Evolutionary conservation across 2,797 vertebrate genomes (phyloP).

Genomic region (Dromococcyx pavoninus): DNA sequence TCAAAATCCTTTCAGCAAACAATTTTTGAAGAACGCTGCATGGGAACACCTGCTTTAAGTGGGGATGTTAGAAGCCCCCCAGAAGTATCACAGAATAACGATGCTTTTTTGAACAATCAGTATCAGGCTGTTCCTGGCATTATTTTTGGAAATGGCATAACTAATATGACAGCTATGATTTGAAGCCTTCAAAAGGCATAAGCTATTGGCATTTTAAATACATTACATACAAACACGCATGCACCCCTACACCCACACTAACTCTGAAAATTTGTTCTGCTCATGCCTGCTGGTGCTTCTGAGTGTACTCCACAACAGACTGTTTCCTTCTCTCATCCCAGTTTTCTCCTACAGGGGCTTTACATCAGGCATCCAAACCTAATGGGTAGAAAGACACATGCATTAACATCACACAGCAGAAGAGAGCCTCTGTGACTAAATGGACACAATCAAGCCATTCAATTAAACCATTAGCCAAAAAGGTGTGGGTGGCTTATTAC

Average conservation of each 20-base stretch:
- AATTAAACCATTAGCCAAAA: slow-evolving; percentile 45
- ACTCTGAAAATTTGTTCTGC: slow-evolving; percentile 40
- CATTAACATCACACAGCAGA: background rate
- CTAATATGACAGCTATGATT: slow-evolving; percentile 60
- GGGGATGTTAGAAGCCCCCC: background rate
- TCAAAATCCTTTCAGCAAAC: background rate
- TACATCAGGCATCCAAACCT: slow-evolving; percentile 1
- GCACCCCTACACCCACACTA: slow-evolving; percentile 54
- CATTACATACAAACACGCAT: slow-evolving; percentile 45
- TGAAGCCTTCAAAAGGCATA: slow-evolving; percentile 63
- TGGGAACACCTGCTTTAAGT: slow-evolving; percentile 15
- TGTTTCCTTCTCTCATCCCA: slow-evolving; percentile 72
- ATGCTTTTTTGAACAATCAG: slow-evolving; percentile 35
- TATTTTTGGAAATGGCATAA: slow-evolving; percentile 60
- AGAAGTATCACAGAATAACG: slow-evolving; percentile 9
- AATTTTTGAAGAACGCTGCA: background rate
- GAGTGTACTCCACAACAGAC: slow-evolving; percentile 34
- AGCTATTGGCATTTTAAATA: slow-evolving; percentile 62
- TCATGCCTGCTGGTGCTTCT: slow-evolving; percentile 39
- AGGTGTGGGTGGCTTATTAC: slow-evolving; percentile 28
- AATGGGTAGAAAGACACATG: background rate
- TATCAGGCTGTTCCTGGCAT: slow-evolving; percentile 45
- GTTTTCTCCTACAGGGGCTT: background rate
- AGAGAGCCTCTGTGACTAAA: slow-evolving; percentile 23
- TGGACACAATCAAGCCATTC: slow-evolving; percentile 15